Base-by-base conservation (phyloP, 2,888 invertebrate genomes). In the Sinhomidia bicolor region DNA sequence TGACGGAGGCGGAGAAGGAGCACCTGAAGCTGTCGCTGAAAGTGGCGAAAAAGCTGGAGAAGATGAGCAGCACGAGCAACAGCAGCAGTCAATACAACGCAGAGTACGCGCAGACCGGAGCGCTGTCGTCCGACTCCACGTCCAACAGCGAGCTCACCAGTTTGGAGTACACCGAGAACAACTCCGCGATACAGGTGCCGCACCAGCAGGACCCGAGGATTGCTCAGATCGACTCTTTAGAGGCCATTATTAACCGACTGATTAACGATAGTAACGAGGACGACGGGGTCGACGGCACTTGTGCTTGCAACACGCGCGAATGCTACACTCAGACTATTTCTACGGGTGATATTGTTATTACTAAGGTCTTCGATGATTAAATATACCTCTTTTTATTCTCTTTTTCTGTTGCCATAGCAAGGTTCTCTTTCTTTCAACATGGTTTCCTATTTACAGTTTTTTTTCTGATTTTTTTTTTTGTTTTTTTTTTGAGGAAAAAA, bases 331-430 rank as follows among this genome's bases (percentile, higher is more conserved):
- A 98, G 94, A 98, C 98, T 1, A 94, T 97, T 71, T 97, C 97
- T 93, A 98, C 98, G 20, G 98, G 98, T 78, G 98, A 98, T 93
- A 97, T 98, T 93, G 98, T 98, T 83, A 97, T 98, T 93, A 98
- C 97, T 65, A 96, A 97, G 94, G 97, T 98, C 93, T 96, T 94
- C 51, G 85, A 85, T 68, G 89, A 80, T 79, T 85, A 23, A 47
- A 10, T 26, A 51, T 17, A 3, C 5, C 29, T 65, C n/a, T 65
- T 65, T 65, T 32, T 51, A 1, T 68, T 74, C 3, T 84, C 14
- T 65, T 65, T 65, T 14, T 65, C 29, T 57, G 10, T 51, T 65
- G n/a, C n/a, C n/a, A n/a, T n/a, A n/a, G n/a, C n/a, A n/a, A n/a
- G n/a, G n/a, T n/a, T n/a, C n/a, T n/a, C n/a, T n/a, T n/a, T n/a